Percentiles rank a stretch among this genome's conserved stretches.
Conservation (phyloP, 2,888 invertebrate genomes). For the Pseudoips prasinana region DNA sequence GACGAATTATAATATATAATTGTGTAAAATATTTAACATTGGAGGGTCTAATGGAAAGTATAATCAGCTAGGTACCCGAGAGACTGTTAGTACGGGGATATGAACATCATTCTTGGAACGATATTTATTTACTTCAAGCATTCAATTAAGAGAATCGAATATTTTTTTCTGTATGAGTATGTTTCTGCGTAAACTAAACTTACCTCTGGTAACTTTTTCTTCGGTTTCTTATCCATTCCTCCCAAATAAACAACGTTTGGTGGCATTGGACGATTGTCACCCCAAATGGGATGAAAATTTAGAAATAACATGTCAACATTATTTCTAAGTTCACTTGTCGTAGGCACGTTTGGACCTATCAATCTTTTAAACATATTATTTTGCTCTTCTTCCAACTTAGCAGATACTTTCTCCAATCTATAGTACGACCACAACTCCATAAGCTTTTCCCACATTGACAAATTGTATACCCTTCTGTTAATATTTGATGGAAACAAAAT, state of each 20-base stretch:
- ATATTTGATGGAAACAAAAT: constrained; percentile 35
- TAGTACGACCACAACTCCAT: constrained; percentile 26
- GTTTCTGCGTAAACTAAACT: too few species aligned
- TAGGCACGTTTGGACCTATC: constrained; percentile 31
- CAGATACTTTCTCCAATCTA: constrained; percentile 1
- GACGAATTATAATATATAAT: too few species aligned
- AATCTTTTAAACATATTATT: constrained; percentile 17
- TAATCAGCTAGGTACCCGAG: too few species aligned
- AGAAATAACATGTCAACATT: constrained; percentile 44
- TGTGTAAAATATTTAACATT: too few species aligned
- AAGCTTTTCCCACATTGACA: constrained; percentile 39
- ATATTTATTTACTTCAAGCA: too few species aligned
- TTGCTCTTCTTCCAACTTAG: constrained; percentile 4
- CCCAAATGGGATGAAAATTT: constrained; percentile 41
- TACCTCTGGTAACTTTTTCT: constrained; percentile 37
- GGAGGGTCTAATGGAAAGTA: too few species aligned
- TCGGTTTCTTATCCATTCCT: constrained; percentile 33
- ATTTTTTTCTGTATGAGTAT: too few species aligned
- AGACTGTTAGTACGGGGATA: too few species aligned
- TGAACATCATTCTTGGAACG: too few species aligned
- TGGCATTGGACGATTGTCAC: constrained; percentile 38
- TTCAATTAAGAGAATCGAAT: too few species aligned
- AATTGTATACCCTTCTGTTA: constrained; percentile 28
- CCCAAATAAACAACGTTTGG: constrained; percentile 40
- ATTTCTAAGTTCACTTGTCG: constrained; percentile 26